Percentiles rank a stretch among this genome's conserved stretches.
Conservation (phyloP, 2,888 invertebrate species). For the Nemoura dubitans region DNA sequence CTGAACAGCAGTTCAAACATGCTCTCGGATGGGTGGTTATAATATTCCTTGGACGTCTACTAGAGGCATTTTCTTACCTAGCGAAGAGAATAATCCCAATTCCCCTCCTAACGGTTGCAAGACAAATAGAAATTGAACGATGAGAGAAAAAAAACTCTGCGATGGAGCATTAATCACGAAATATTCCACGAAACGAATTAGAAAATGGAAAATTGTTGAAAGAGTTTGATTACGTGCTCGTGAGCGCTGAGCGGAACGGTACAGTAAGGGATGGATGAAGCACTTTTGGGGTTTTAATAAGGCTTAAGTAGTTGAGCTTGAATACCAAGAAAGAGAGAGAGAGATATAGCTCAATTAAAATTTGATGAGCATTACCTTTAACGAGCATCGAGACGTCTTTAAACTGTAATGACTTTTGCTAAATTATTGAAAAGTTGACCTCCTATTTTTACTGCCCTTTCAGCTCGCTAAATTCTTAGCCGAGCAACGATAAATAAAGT, state of each 20-base stretch:
- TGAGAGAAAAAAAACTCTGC: background rate
- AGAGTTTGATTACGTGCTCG: background rate
- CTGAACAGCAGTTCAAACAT: background rate
- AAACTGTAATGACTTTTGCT: conserved; percentile 1
- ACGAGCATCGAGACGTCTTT: conserved; percentile 7
- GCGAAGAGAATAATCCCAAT: background rate
- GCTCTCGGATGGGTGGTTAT: background rate
- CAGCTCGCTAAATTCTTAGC: background rate
- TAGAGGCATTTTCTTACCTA: background rate
- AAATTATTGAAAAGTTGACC: conserved; percentile 7
- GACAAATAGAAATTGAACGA: background rate
- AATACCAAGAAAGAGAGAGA: background rate
- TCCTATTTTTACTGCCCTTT: background rate
- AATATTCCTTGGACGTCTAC: background rate
- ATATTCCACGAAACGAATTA: background rate
- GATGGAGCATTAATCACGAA: background rate
- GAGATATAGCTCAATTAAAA: background rate
- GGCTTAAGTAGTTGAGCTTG: conserved; percentile 12
- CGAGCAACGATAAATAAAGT: background rate
- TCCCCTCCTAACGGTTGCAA: background rate
- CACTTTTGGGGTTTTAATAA: conserved; percentile 12
- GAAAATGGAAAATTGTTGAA: background rate
- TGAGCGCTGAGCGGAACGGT: background rate
- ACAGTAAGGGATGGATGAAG: background rate
- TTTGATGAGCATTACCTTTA: conserved; percentile 2